Evolutionary conservation across 2,797 vertebrate genomes (phyloP).

Genomic region (Alfaro cultratus): DNA sequence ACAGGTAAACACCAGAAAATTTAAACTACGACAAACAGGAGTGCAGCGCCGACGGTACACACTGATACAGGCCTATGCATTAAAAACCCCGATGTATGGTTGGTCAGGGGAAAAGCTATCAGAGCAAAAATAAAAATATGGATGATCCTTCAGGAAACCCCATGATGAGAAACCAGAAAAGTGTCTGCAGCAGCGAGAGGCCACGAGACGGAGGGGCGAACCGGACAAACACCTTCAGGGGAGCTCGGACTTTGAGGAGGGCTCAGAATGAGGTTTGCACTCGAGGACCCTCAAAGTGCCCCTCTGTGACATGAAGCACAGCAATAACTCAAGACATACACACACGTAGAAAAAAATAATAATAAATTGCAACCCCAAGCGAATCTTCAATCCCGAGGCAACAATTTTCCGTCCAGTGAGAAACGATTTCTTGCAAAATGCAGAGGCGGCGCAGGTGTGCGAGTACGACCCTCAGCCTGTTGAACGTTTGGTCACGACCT

Average conservation of each 20-base stretch:
- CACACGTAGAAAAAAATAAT: too few species aligned
- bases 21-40: not conserved
- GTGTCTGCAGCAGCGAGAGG: not conserved
- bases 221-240: not conserved
- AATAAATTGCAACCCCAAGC: not conserved
- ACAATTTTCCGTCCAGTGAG: not conserved
- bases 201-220: not conserved
- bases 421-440: not conserved
- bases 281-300: not conserved
- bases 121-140: not conserved
- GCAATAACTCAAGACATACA: not conserved
- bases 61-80: not conserved
- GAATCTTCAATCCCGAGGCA: slow-evolving; percentile 7
- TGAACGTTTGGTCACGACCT: not conserved
- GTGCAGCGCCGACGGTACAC: not conserved
- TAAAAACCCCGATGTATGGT: not conserved
- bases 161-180: not conserved
- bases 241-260: not conserved
- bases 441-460: not conserved
- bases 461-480: not conserved
- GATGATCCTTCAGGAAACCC: not conserved
- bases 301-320: not conserved
- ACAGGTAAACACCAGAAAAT: not conserved
- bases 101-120: not conserved
- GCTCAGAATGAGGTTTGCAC: not conserved